phyloP scores from a whole-genome alignment of 2,797 vertebrate genomes.

The Acanthis flammea region DNA sequence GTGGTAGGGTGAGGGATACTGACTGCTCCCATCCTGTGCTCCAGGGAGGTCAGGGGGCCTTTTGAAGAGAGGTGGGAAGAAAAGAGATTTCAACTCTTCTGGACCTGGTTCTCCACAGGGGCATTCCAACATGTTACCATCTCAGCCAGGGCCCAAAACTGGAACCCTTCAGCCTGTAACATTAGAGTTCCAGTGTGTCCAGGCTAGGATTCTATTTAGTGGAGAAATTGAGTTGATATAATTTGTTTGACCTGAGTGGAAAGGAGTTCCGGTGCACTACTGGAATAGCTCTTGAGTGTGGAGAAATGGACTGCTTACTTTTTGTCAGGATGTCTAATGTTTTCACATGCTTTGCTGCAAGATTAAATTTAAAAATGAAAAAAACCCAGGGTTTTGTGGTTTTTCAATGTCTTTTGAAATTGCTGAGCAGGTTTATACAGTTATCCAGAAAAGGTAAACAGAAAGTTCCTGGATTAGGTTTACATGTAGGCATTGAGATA shows the following conservation, averaged over 20 bases:
- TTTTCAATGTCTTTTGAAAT: slow-evolving; percentile 16
- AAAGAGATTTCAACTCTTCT: not conserved
- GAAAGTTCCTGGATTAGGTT: not conserved
- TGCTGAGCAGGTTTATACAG: not conserved
- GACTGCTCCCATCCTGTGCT: not conserved
- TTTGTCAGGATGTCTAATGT: not conserved
- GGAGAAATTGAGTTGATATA: not conserved
- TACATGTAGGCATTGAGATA: not conserved
- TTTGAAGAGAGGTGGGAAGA: not conserved
- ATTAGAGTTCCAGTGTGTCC: not conserved
- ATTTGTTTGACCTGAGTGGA: not conserved
- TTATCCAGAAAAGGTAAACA: slow-evolving; percentile 8
- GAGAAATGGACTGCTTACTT: not conserved
- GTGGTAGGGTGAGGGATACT: not conserved
- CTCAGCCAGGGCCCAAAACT: not conserved
- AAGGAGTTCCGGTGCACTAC: not conserved
- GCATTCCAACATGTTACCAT: not conserved
- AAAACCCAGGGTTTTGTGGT: not conserved
- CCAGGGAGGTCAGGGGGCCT: accelerated
- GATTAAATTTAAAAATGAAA: not conserved
- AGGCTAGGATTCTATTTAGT: not conserved
- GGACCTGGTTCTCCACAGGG: not conserved
- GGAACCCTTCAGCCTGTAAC: not conserved
- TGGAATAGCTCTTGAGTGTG: not conserved
- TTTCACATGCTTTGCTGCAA: not conserved